Percentiles rank a stretch among this genome's conserved stretches.
Conservation (phyloP, 2,113 vertebrate genomes). For the Sminthopsis crassicaudata region DNA sequence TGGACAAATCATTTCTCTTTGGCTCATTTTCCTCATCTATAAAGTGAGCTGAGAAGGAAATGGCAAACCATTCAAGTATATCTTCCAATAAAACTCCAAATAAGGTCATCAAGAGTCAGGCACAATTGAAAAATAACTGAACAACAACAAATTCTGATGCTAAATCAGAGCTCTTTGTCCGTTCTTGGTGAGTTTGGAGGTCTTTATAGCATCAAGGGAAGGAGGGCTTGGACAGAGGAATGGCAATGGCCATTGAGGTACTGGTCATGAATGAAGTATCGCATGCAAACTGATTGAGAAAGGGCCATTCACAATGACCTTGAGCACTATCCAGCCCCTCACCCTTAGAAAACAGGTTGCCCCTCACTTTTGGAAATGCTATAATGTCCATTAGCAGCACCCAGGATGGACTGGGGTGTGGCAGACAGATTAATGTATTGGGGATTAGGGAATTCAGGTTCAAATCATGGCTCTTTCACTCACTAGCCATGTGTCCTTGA, state of each 20-base stretch:
- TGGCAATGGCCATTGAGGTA: slow-evolving; percentile 11
- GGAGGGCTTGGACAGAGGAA: slow-evolving; percentile 27
- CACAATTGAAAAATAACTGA: too few species aligned
- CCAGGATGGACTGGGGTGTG: neutral
- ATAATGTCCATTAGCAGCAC: neutral
- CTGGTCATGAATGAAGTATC: slow-evolving; percentile 10
- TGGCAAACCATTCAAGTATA: too few species aligned
- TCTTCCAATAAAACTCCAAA: too few species aligned
- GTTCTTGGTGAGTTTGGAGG: neutral
- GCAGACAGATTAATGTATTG: neutral
- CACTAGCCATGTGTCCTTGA: neutral
- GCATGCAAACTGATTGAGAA: neutral
- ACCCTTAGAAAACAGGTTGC: too few species aligned
- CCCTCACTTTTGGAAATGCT: too few species aligned
- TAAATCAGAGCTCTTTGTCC: neutral
- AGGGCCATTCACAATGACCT: neutral
- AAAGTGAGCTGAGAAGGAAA: too few species aligned
- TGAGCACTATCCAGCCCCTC: neutral
- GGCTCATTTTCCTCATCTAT: too few species aligned
- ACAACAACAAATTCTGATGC: neutral
- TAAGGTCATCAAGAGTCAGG: too few species aligned
- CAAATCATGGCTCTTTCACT: neutral
- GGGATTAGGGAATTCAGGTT: neutral
- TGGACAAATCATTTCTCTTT: too few species aligned
- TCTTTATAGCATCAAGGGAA: too few species aligned